Percentiles rank a stretch among this genome's conserved stretches.
Evolutionary conservation across 1,140 invertebrate species (phyloP).

Genomic region (Drosophila arizonae): DNA sequence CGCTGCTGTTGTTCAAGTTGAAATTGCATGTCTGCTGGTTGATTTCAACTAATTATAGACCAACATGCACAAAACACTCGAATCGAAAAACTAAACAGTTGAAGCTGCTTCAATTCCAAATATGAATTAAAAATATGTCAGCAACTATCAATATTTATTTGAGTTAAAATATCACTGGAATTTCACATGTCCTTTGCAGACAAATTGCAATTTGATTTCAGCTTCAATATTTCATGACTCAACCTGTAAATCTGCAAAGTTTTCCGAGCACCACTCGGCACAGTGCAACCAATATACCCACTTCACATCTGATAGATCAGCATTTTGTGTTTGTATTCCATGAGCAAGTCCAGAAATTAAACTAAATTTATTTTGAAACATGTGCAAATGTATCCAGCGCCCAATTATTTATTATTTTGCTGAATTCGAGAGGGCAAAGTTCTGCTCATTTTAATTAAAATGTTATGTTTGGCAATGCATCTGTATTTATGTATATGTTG

Average conservation of each 20-base stretch:
- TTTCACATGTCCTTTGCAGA: too few relatives aligned
- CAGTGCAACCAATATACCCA: too few relatives aligned
- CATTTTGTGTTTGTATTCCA: too few relatives aligned
- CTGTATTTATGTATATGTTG: too few relatives aligned
- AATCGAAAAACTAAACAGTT: not conserved
- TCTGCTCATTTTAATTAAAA: constrained; percentile 64
- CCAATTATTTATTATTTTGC: constrained; percentile 51
- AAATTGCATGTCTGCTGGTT: constrained; percentile 59
- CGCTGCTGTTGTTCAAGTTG: constrained; percentile 42
- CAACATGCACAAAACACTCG: constrained; percentile 39
- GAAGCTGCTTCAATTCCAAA: not conserved
- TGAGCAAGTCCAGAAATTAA: too few relatives aligned
- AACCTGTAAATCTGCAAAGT: too few relatives aligned
- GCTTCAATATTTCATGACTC: too few relatives aligned
- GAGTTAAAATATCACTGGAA: too few relatives aligned
- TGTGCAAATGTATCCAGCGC: constrained; percentile 16
- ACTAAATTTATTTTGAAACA: not conserved
- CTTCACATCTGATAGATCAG: too few relatives aligned
- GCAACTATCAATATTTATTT: not conserved
- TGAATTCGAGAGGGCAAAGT: not conserved
- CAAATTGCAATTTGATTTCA: too few relatives aligned
- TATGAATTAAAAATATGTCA: too few relatives aligned
- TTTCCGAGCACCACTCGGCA: too few relatives aligned
- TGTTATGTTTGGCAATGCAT: constrained; percentile 21
- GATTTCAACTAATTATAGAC: constrained; percentile 67